A percentile compares a stretch with the other conserved stretches of the same genome.
Evolutionary conservation across 2,797 vertebrate species (phyloP).

Genomic region (Sorex maritimensis): DNA sequence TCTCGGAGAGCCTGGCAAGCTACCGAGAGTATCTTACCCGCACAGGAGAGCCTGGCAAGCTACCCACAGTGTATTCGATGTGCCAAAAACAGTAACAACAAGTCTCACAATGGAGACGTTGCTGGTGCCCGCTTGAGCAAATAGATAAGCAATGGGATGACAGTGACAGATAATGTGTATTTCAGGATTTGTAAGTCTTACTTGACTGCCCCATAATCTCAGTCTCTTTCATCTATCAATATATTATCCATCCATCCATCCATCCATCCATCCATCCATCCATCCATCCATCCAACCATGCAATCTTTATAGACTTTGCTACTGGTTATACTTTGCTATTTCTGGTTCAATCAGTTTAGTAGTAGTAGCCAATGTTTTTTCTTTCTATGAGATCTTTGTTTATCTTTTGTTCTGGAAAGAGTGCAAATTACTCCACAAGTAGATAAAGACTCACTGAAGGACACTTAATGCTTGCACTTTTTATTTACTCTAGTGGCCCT

Average conservation of each 20-base stretch:
- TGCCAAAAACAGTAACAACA: no score
- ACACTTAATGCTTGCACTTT: no score
- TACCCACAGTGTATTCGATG: no score
- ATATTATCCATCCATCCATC: not conserved
- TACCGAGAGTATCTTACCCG: no score
- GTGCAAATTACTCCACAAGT: not conserved
- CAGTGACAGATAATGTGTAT: not conserved
- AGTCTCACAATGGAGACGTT: no score
- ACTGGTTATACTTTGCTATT: not conserved
- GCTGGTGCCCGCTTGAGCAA: no score
- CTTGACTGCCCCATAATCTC: not conserved
- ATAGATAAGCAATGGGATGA: no score
- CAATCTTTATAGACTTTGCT: no score
- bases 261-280: not conserved
- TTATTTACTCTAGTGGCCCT: not conserved
- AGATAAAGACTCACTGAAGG: not conserved
- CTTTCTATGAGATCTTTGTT: slow-evolving; percentile 64
- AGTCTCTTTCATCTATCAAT: not conserved
- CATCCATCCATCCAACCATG: not conserved
- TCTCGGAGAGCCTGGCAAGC: no score
- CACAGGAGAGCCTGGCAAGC: no score
- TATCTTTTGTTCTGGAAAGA: slow-evolving; percentile 15
- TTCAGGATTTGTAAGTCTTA: not conserved
- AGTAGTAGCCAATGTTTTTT: slow-evolving; percentile 28
- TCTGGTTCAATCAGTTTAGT: slow-evolving; percentile 30